Base-by-base conservation (phyloP, 2,113 vertebrate species). In the Nanorana parkeri region DNA sequence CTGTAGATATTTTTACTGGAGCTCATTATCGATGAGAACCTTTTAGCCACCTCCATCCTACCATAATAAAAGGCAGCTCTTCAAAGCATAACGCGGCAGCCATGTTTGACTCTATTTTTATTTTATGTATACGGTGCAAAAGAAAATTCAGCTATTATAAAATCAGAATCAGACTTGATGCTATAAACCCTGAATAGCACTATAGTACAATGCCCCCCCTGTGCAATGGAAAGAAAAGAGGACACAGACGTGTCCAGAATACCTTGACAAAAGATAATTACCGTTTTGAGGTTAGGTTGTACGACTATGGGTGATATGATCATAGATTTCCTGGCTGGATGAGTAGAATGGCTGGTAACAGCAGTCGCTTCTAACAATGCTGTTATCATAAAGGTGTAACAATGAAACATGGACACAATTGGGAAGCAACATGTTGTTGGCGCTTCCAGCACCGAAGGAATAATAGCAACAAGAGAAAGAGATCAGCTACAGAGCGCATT, bases 301-400 rank as follows among this genome's bases (percentile, higher is more conserved):
- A 75, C 72, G 21, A 61, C 72, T 75, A 75, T 75, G 55, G 72
- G 72, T 75, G 72, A 75, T 75, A 75, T 75, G 72, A 75, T 75
- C 72, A 75, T 75, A 75, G 74, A 65, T 77, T 77, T 77, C 74
- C 58, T 52, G 60, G 74, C 60, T 77, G 74, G 58, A 26, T 77
- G 74, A 77, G 23, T 64, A 64, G 58, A 77, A 65, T 65, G 41
- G 74, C 74, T 65, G 23, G 74, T 28, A 77, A 65, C 74, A 77
- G 74, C 58, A 51, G 74, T 77, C 64, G 74, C 17, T 60, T 65
- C 58, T 77, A 77, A 52, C 60, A 65, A 28, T 77, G 74, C 74
- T 64, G 74, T 64, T 77, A 64, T 77, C 74, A 65, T 65, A 47
- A 64, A 24, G 58, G 60, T 51, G 60, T 52, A 65, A 77, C 74